Evolutionary conservation across 2,113 vertebrate species (phyloP), one percentile per base, ranked within the genome.

Genomic region (Bubalus kerabau): DNA sequence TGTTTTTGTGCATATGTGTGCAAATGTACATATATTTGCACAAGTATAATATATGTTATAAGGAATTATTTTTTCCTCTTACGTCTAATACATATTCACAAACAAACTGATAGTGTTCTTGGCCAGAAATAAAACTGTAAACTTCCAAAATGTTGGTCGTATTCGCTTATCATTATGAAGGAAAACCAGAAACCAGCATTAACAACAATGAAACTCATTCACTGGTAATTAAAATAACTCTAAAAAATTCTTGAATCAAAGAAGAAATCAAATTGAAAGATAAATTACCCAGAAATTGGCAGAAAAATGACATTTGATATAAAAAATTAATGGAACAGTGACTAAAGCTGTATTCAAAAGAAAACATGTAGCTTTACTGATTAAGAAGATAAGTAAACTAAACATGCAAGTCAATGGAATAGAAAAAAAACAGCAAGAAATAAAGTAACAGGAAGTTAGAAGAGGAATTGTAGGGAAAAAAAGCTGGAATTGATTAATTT

Each of bases 311-410:
- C 10, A 50, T 6, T 46, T 56, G 28, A 57, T 56, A 82, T 36
- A 46, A n/a, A 81, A 95, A 74, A 43, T 43, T 67, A 57, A 90
- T 60, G 17, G 17, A 80, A 24, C 62, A 97, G 60, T 85, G 26
- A 60, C 23, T 85, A 96, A 98, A 90, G 50, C 30, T 80, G 23
- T 87, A 80, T 71, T 76, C 32, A 54, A 87, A 92, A 92, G 40
- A 94, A 98, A 97, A 95, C 32, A 7, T 23, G 28, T 88, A 93
- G 52, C 46, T 96, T 95, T 40, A 59, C 80, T 60, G 97, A 85
- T 40, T 26, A 86, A 94, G 26, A 76, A 95, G 74, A 60, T 43
- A 93, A 32, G 5, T 40, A 90, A 90, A 48, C 16, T 93, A 76
- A 97, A 87, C 30, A 87, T 36, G 23, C 13, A 94, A 46, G 36